Evolutionary conservation across 2,888 invertebrate species (phyloP).

Genomic region (Eupithecia pulchellata): DNA sequence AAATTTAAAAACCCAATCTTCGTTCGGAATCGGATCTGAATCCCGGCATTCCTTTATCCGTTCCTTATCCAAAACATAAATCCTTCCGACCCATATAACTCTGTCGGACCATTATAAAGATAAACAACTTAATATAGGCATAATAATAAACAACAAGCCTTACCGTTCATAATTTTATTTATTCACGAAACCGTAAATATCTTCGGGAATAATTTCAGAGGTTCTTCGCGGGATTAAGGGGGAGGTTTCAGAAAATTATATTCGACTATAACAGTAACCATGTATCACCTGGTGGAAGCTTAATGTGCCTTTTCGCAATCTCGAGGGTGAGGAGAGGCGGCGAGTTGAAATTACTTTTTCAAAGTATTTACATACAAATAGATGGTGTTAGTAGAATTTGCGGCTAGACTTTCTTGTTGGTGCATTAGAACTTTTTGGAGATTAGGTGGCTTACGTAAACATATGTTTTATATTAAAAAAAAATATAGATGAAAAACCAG

Average conservation of each 20-base stretch:
- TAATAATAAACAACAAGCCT: constrained; percentile 80
- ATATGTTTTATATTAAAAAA: too few relatives aligned
- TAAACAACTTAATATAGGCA: constrained; percentile 85
- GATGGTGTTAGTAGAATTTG: constrained; percentile 64
- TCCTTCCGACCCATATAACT: constrained; percentile 81
- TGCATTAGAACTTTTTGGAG: constrained; percentile 9
- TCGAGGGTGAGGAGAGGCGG: constrained; percentile 80
- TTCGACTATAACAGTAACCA: constrained; percentile 85
- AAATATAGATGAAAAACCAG: background rate
- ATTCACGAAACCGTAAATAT: constrained; percentile 85
- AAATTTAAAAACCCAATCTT: constrained; percentile 83
- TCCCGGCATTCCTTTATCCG: constrained; percentile 74
- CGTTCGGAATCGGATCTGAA: constrained; percentile 67
- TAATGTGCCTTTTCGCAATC: constrained; percentile 85
- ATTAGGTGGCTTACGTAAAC: background rate
- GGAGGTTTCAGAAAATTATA: constrained; percentile 85
- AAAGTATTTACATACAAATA: constrained; percentile 86
- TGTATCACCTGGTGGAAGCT: constrained; percentile 85
- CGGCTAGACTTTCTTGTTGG: constrained; percentile 38
- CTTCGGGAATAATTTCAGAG: constrained; percentile 83
- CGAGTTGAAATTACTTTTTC: constrained; percentile 84
- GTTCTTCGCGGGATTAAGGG: constrained; percentile 85
- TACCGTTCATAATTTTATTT: constrained; percentile 81
- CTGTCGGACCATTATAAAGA: constrained; percentile 82
- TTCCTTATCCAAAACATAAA: constrained; percentile 80